Base-by-base conservation (phyloP, 1,140 invertebrate species). In the Cardiocondyla obscurior region DNA sequence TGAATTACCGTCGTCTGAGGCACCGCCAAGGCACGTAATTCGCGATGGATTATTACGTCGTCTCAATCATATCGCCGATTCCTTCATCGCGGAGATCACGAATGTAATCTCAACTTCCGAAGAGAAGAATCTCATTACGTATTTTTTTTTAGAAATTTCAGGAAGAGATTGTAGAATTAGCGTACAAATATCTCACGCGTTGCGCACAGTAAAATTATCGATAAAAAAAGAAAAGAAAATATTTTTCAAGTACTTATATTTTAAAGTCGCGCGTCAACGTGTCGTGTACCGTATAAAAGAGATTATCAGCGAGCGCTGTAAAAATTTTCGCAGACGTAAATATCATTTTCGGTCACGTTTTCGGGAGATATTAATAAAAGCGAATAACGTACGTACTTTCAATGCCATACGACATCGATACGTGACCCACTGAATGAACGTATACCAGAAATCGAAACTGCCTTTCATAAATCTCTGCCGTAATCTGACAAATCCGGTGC, bases 401-500 rank as follows among this genome's bases (percentile, higher is more conserved):
- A 36, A 33, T 87, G 79, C 53, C 51, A 69, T 64, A 62, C 69
- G 60, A 73, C 64, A 65, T 33, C 33, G 69, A 49, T 85, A 86
- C 89, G 88, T 90, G 89, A 90, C 86, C 74, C 46, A 46, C 44
- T 72, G 73, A 89, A 89, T 83, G 46, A 22, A 58, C 58, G 82
- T 73, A 77, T 76, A 72, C 44, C 55, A 69, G 39, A 77, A 72
- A 88, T 79, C 85, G 65, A 42, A 53, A 55, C 44, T 25, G 65
- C 28, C 60, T 73, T 82, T 69, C 83, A 57, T 89, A 90, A 90
- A 90, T 90, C 88, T 85, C 74, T 57, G 8, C 19, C 19, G 58
- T 85, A 86, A 90, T 90, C 86, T 82, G 88, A 84, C 84, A 87
- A 87, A 90, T 90, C 88, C 88, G 70, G 44, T 39, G 85, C 82